Base-by-base conservation (phyloP, 2,797 vertebrate species). In the Astyanax mexicanus region DNA sequence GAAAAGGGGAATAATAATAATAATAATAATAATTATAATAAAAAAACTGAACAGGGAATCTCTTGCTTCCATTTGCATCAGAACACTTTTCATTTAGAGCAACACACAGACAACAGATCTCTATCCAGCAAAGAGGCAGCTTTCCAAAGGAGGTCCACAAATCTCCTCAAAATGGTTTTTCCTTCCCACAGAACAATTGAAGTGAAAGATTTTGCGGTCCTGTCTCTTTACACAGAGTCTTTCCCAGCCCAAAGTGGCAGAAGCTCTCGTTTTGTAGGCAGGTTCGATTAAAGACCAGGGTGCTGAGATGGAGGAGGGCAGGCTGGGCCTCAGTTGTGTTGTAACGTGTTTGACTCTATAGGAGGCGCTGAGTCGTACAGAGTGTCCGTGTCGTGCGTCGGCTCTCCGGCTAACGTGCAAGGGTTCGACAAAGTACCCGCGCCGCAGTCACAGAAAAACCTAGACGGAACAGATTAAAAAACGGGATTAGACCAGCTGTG, bases 301-400 rank as follows among this genome's bases (percentile, higher is more conserved):
- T 78, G 81, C 69, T 67, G 72, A 75, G 73, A 75, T 62, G 72
- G 51, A 65, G 72, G 51, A 65, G 70, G 60, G 58, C 47, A 45
- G 6, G 82, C 32, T 69, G 69, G 90, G 91, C 90, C 93, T 99
- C 95, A 99, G 95, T 99, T 99, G 95, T 99, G 98, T 95, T 99
- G 98, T 96, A 99, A 95, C 70, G 98, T 99, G 88, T 99, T 99
- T 87, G 98, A 99, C 95, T 99, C 98, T 97, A 99, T 99, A 95
- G 98, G 98, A 88, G 98, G 98, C 87, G 98, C 98, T 76, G 98
- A 99, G 94, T 99, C 98, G 89, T 99, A 99, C 95, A 99, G 93
- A 89, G 98, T 99, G 90, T 99, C 98, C 88, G 98, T 99, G 90
- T 99, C 98, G 0, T 99, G 98, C 81, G 98, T 99, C n/a, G 98